A percentile compares a stretch with the other conserved stretches of the same genome.
phyloP scores from a whole-genome alignment of 2,888 invertebrate genomes.

The Troglohyphantes excavatus region DNA sequence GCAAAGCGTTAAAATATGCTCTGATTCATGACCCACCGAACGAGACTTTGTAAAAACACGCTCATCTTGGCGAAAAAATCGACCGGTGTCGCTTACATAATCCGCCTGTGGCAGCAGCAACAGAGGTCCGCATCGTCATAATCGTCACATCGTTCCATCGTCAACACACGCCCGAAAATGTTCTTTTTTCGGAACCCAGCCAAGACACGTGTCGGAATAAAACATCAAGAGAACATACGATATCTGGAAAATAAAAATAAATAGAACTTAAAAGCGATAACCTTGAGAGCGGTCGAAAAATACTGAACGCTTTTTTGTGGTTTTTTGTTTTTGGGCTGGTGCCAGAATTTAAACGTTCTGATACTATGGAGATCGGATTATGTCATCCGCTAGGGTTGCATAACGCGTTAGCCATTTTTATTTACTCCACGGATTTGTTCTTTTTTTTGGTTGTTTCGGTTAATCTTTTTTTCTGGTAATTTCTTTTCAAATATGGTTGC shows the following conservation, averaged over 20 bases:
- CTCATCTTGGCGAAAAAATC: too few species aligned
- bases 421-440: too few species aligned
- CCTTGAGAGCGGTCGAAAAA: slow-evolving; percentile 70
- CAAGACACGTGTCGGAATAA: slow-evolving; percentile 70
- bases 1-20: too few species aligned
- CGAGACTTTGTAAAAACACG: too few species aligned
- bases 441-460: too few species aligned
- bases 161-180: slow-evolving; percentile 17
- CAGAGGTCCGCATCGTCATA: too few species aligned
- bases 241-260: slow-evolving; percentile 26
- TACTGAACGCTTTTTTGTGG: neutral
- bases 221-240: slow-evolving; percentile 42
- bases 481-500: too few species aligned
- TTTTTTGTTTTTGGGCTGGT: slow-evolving; percentile 40
- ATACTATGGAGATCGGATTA: slow-evolving; percentile 32
- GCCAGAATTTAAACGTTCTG: slow-evolving; percentile 24
- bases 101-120: too few species aligned
- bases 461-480: too few species aligned
- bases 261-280: slow-evolving; percentile 60
- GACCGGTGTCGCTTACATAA: too few species aligned
- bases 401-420: too few species aligned
- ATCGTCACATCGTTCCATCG: neutral
- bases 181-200: slow-evolving; percentile 48
- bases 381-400: slow-evolving; percentile 56
- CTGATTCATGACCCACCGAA: too few species aligned